A percentile compares a stretch with the other conserved stretches of the same genome.
Conservation (phyloP, 2,113 vertebrate genomes). For the Microcebus griseorufus region DNA sequence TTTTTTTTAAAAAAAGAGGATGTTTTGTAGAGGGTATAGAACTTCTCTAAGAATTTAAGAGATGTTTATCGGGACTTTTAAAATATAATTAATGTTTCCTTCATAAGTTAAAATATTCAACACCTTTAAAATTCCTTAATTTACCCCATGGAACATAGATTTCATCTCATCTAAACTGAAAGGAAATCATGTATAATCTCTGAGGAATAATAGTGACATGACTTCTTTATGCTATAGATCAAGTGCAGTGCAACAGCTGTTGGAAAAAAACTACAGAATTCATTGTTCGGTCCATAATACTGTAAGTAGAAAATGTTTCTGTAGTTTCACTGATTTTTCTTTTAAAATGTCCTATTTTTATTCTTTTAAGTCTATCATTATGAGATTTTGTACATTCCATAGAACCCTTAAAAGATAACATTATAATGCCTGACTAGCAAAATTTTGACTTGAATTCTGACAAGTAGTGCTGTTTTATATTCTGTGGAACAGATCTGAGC, state of each 20-base stretch:
- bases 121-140: slow-evolving; percentile 1
- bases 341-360: slow-evolving; percentile 13
- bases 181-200: background rate
- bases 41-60: slow-evolving; percentile 24
- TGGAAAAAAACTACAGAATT: slow-evolving; percentile 98
- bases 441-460: background rate
- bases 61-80: slow-evolving; percentile 13
- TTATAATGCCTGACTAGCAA: background rate
- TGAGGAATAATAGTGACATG: background rate
- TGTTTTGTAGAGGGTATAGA: background rate
- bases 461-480: background rate
- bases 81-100: background rate
- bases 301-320: slow-evolving; percentile 85
- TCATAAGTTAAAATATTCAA: slow-evolving; percentile 12
- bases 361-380: background rate
- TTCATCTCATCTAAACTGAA: slow-evolving; percentile 16
- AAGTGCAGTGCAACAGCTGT: slow-evolving; percentile 92
- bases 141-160: background rate
- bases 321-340: background rate
- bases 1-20: background rate
- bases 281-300: slow-evolving; percentile 94
- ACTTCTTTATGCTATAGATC: slow-evolving; percentile 85
- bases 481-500: background rate
- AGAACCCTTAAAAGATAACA: background rate
- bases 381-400: background rate